Evolutionary conservation across 2,797 vertebrate genomes (phyloP).

Genomic region (Leuciscus waleckii): DNA sequence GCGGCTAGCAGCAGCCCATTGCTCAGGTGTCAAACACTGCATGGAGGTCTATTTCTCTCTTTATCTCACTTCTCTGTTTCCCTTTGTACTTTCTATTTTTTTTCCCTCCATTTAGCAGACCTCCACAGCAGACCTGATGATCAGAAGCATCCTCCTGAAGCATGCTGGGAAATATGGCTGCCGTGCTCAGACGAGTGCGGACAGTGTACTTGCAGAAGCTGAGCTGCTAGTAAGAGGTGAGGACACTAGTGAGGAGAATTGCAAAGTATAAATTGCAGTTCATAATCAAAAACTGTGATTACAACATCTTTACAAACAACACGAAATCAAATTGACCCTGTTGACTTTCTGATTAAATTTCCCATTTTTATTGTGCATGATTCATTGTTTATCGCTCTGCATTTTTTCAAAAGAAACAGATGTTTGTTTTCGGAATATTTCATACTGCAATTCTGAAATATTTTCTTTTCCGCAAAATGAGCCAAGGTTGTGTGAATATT

Average conservation of each 20-base stretch:
- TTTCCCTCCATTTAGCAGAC: conserved; percentile 84
- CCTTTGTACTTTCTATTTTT: conserved; percentile 52
- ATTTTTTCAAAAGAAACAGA: neutral
- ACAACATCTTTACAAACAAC: neutral
- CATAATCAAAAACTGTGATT: neutral
- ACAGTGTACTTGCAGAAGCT: conserved; percentile 88
- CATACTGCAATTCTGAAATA: no score
- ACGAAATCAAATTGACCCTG: neutral
- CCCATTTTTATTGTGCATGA: neutral
- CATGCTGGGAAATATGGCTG: conserved; percentile 96
- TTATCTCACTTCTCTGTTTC: conserved; percentile 44
- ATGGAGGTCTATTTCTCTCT: conserved; percentile 66
- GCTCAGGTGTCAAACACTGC: conserved; percentile 64
- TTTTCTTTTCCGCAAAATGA: neutral
- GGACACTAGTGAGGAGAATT: conserved; percentile 61
- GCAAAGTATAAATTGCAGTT: neutral
- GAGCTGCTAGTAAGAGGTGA: conserved; percentile 97
- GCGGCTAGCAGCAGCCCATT: conserved; percentile 60
- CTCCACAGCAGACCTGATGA: conserved; percentile 97
- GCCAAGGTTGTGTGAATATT: conserved; percentile 1
- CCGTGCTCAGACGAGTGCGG: conserved; percentile 92
- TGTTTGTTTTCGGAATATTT: neutral
- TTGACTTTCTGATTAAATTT: conserved; percentile 1
- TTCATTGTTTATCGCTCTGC: neutral
- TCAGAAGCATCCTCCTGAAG: conserved; percentile 95